These are phyloP conservation scores for Sclerurus mexicanus DNA, from an alignment of 2,113 vertebrate genomes.

Conservation along the genomic window DNA sequence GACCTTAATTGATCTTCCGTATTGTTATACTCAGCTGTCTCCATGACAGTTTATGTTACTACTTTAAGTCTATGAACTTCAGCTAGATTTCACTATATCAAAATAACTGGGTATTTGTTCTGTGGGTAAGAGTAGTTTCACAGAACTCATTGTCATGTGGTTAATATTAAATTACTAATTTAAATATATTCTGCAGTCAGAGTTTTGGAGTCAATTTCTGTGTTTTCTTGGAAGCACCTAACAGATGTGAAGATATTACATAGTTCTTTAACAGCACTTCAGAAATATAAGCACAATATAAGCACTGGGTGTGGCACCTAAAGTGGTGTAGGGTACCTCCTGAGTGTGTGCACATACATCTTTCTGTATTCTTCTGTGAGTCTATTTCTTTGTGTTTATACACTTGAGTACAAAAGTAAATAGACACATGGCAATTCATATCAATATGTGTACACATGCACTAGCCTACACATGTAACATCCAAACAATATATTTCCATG, in stretches of 20 bases:
- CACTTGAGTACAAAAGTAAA: neutral
- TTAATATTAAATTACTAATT: neutral
- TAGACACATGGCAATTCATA: neutral
- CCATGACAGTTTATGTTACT: neutral
- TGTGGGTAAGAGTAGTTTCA: neutral
- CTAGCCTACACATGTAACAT: neutral
- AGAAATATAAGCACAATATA: rapidly evolving
- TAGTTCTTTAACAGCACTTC: neutral
- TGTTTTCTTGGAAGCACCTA: neutral
- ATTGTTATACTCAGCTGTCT: neutral
- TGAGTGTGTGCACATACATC: neutral
- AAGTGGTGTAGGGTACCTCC: neutral
- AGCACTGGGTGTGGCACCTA: neutral
- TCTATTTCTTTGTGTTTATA: neutral
- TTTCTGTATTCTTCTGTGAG: neutral
- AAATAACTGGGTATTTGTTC: neutral
- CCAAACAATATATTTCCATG: neutral
- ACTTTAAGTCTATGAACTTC: neutral
- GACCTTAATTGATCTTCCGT: neutral
- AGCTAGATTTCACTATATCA: neutral
- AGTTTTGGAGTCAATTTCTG: neutral
- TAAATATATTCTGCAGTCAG: neutral
- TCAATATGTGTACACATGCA: neutral
- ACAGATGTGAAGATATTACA: neutral
- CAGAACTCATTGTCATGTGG: neutral